Evolutionary conservation across 2,113 vertebrate species (phyloP).

Genomic region (Sander vitreus): DNA sequence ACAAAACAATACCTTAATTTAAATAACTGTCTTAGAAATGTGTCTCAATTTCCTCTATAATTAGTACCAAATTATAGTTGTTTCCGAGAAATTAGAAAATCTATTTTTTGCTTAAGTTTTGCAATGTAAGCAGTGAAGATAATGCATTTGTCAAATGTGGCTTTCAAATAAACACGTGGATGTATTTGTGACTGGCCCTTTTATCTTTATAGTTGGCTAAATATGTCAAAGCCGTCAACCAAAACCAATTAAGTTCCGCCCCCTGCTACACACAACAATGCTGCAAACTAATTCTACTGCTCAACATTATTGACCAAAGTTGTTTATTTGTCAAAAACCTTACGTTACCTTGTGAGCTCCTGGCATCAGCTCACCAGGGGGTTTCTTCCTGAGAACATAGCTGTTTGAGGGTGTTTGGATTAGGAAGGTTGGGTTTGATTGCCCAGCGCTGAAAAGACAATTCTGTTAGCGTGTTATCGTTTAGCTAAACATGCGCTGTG

Average conservation of each 20-base stretch:
- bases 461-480: not conserved
- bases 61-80: no score
- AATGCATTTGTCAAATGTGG: no score
- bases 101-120: no score
- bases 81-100: not conserved
- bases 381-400: slow-evolving; percentile 94
- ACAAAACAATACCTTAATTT: not conserved
- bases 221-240: no score
- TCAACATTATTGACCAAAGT: not conserved
- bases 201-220: no score
- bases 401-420: slow-evolving; percentile 84
- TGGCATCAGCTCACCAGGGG: slow-evolving; percentile 90
- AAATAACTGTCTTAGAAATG: not conserved
- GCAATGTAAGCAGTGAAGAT: no score
- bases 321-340: not conserved
- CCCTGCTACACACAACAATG: not conserved
- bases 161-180: no score
- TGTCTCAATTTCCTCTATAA: not conserved
- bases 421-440: slow-evolving; percentile 95
- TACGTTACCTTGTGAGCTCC: slow-evolving; percentile 88
- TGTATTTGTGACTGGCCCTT: no score
- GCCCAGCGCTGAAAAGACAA: slow-evolving; percentile 85
- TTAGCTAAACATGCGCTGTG: not conserved
- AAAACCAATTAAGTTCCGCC: no score
- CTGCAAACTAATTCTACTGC: not conserved